These are phyloP conservation scores for Drosophila leontia DNA, from an alignment of 1,140 invertebrate genomes.

Conservation along the genomic window DNA sequence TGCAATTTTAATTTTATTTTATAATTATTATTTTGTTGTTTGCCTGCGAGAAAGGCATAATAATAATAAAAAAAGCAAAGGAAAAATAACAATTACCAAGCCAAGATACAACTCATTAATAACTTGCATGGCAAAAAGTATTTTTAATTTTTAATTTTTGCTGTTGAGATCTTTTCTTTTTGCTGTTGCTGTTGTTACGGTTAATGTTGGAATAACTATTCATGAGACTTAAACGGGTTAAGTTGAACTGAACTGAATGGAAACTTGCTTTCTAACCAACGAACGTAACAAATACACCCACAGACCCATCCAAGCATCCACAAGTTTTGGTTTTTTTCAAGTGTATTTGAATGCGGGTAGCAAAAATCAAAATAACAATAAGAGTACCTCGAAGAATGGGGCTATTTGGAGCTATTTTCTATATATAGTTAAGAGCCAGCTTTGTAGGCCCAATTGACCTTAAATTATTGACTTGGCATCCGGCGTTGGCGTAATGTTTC, in stretches of 20 bases:
- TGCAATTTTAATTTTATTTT: background rate
- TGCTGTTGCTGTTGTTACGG: conserved; percentile 30
- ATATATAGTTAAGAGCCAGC: conserved; percentile 39
- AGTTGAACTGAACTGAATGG: conserved; percentile 20
- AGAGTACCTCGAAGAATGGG: conserved; percentile 41
- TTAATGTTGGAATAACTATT: conserved; percentile 55
- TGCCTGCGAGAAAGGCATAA: conserved; percentile 20
- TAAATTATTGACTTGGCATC: conserved; percentile 39
- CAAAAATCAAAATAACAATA: conserved; percentile 1
- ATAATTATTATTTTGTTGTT: conserved; percentile 16
- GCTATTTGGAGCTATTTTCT: conserved; percentile 31
- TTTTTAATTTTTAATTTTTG: conserved; percentile 43
- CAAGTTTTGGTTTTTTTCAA: conserved; percentile 16
- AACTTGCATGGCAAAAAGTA: conserved; percentile 44
- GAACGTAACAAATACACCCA: conserved; percentile 44
- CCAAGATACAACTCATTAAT: conserved; percentile 45
- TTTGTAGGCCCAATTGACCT: conserved; percentile 52
- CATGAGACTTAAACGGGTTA: conserved; percentile 51
- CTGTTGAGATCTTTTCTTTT: conserved; percentile 19
- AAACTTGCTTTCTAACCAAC: conserved; percentile 32
- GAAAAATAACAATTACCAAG: conserved; percentile 42
- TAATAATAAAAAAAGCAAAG: conserved; percentile 1
- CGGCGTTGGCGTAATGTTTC: conserved; percentile 55
- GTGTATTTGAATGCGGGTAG: conserved; percentile 41
- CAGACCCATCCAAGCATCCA: conserved; percentile 35